These are phyloP conservation scores for Schizaphis graminum DNA, from an alignment of 2,888 invertebrate genomes.

Conservation along the genomic window DNA sequence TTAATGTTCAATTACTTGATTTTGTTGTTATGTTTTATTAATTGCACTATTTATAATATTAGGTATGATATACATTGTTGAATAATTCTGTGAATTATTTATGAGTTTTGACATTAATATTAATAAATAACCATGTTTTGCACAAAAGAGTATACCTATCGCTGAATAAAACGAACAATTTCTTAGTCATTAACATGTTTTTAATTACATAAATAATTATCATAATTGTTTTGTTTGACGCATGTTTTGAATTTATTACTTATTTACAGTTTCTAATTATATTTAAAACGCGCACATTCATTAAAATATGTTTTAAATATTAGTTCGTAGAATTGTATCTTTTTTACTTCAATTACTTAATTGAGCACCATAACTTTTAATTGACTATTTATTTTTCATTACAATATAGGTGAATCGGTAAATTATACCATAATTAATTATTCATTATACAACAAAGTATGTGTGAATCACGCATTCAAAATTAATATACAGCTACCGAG, in stretches of 20 bases:
- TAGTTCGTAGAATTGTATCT: not conserved
- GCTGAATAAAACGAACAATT: not conserved
- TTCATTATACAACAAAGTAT: not conserved
- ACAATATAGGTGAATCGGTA: not conserved
- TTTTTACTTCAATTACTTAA: not conserved
- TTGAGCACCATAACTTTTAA: not conserved
- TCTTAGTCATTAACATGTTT: conserved; percentile 20
- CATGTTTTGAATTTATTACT: conserved; percentile 13
- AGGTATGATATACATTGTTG: not conserved
- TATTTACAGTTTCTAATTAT: conserved; percentile 23
- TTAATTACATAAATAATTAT: conserved; percentile 38
- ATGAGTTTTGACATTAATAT: conserved; percentile 39
- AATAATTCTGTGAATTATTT: conserved; percentile 32
- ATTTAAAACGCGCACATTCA: not conserved
- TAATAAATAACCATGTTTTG: not conserved
- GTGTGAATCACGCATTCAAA: not conserved
- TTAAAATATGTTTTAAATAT: conserved; percentile 9
- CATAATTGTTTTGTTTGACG: conserved; percentile 25
- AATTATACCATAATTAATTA: not conserved
- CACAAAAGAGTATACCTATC: not conserved
- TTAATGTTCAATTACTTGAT: not conserved
- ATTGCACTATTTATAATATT: conserved; percentile 18
- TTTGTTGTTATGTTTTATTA: not conserved
- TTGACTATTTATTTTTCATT: not conserved
- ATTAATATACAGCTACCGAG: not conserved